phyloP scores from a whole-genome alignment of 2,113 vertebrate genomes.

The Maccullochella peelii region DNA sequence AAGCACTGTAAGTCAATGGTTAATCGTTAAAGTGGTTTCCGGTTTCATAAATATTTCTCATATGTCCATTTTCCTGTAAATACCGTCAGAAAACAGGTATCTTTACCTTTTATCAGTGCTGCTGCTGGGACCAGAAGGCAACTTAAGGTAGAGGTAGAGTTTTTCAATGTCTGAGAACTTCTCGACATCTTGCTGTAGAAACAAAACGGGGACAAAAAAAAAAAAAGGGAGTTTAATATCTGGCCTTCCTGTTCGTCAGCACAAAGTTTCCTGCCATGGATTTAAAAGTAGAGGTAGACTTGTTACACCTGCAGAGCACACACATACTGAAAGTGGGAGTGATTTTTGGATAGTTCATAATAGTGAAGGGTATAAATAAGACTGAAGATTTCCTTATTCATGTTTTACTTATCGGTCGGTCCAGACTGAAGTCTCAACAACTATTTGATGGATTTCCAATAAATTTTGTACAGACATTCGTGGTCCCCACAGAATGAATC shows the following conservation, averaged over 20 bases:
- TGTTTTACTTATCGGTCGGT: neutral
- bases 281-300: neutral
- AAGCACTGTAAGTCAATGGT: neutral
- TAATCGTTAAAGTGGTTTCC: neutral
- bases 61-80: neutral
- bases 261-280: neutral
- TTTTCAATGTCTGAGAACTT: conserved; percentile 99
- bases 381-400: neutral
- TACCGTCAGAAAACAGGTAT: neutral
- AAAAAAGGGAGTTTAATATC: conserved; percentile 25
- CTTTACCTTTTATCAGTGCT: conserved; percentile 92
- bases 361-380: too few relatives aligned
- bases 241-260: neutral
- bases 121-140: conserved; percentile 97
- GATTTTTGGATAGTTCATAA: neutral
- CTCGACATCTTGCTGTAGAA: conserved; percentile 97
- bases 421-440: neutral
- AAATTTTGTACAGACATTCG: neutral
- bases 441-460: neutral
- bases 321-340: neutral
- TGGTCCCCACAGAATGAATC: neutral
- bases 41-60: neutral
- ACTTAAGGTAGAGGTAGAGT: conserved; percentile 99
- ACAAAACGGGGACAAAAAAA: conserved; percentile 44
- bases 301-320: conserved; percentile 1